Conservation (phyloP, 1,140 invertebrate genomes). For the Neoseiulus cucumeris region DNA sequence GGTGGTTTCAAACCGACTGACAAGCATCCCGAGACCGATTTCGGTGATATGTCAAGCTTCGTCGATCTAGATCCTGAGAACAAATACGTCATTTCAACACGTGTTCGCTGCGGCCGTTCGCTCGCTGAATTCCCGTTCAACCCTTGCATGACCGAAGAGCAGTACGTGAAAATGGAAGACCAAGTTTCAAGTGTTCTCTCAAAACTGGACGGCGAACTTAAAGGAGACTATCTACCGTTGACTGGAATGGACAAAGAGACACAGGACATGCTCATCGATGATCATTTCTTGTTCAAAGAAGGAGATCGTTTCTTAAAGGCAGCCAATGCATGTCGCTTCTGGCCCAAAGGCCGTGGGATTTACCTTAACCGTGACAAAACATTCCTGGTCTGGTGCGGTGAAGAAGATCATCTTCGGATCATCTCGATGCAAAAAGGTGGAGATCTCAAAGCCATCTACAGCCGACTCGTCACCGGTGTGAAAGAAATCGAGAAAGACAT, state of each 20-base stretch:
- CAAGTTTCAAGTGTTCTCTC: constrained; percentile 20
- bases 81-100: constrained; percentile 46
- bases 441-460: constrained; percentile 29
- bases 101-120: constrained; percentile 52
- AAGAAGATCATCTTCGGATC: constrained; percentile 33
- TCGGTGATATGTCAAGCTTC: constrained; percentile 27
- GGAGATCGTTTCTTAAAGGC: constrained; percentile 22
- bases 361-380: constrained; percentile 31
- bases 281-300: constrained; percentile 30
- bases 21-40: constrained; percentile 30
- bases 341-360: constrained; percentile 31
- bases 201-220: constrained; percentile 11
- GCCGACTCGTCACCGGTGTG: constrained; percentile 36
- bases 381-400: constrained; percentile 34
- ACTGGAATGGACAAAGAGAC: constrained; percentile 22
- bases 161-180: constrained; percentile 20
- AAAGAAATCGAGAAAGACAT: constrained; percentile 77
- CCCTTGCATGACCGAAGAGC: constrained; percentile 23
- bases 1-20: constrained; percentile 26
- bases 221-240: constrained; percentile 27
- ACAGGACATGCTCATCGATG: constrained; percentile 22
- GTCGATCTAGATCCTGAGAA: constrained; percentile 42
- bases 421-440: constrained; percentile 34
- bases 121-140: constrained; percentile 43
- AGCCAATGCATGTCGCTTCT: constrained; percentile 23